A percentile compares a stretch with the other conserved stretches of the same genome.
Evolutionary conservation across 2,113 vertebrate genomes (phyloP).

Genomic region (Callionymus lyra): DNA sequence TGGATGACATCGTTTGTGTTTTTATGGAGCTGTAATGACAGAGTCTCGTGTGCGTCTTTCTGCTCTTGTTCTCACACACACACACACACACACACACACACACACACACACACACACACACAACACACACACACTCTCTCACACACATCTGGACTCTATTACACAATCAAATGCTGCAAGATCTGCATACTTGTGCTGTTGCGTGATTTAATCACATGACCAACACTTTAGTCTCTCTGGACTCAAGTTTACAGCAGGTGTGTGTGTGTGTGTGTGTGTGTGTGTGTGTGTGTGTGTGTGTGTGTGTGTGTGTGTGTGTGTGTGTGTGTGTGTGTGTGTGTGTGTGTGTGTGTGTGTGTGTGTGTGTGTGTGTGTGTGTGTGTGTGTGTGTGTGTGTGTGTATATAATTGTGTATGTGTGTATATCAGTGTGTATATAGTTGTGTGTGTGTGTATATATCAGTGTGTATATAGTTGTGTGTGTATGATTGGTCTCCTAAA

Average conservation of each 20-base stretch:
- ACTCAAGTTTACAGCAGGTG: constrained; percentile 48
- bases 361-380: too few relatives aligned
- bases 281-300: constrained; percentile 16
- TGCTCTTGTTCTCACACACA: constrained; percentile 1
- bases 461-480: too few relatives aligned
- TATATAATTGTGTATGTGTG: too few relatives aligned
- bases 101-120: constrained; percentile 6
- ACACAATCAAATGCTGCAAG: constrained; percentile 54
- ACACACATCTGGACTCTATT: constrained; percentile 55
- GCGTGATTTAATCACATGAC: constrained; percentile 49
- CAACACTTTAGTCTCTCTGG: constrained; percentile 27
- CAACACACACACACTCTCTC: constrained; percentile 4
- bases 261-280: constrained; percentile 9
- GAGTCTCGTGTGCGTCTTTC: constrained; percentile 28
- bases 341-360: too few relatives aligned
- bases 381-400: too few relatives aligned
- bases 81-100: constrained; percentile 1
- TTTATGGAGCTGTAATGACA: constrained; percentile 62
- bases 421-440: too few relatives aligned
- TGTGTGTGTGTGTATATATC: too few relatives aligned
- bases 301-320: too few relatives aligned
- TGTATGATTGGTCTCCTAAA: too few relatives aligned
- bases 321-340: too few relatives aligned
- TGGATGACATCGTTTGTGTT: constrained; percentile 59
- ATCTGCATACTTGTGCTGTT: constrained; percentile 42